Evolutionary conservation across 2,113 vertebrate species (phyloP).

Genomic region (Meleagris gallopavo): DNA sequence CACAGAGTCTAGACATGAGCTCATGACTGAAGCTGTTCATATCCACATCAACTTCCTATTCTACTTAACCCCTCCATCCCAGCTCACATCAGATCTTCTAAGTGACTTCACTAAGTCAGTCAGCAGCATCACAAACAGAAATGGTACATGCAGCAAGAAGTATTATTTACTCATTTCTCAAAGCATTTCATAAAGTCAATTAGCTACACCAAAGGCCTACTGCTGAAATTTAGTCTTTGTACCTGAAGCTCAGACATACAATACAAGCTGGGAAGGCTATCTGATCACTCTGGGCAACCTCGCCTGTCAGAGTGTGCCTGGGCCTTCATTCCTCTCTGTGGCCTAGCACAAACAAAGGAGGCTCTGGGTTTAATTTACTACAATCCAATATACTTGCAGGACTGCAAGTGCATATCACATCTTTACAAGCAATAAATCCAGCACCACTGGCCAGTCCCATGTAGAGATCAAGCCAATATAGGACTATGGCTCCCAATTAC

Average conservation of each 20-base stretch:
- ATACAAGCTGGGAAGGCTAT: background rate
- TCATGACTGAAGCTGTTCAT: background rate
- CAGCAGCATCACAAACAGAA: background rate
- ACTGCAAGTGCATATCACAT: background rate
- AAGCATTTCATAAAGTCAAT: background rate
- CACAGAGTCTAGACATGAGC: background rate
- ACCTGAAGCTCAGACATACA: background rate
- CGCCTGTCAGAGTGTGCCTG: fast-evolving
- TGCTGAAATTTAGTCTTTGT: background rate
- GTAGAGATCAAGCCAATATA: fast-evolving
- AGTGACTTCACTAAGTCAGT: background rate
- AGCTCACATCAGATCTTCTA: background rate
- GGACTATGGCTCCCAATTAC: background rate
- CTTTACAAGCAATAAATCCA: background rate
- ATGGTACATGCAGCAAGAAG: background rate
- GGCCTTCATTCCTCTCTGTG: too few relatives aligned
- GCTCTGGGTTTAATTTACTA: background rate
- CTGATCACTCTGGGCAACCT: background rate
- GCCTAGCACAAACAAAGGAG: background rate
- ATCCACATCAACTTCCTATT: background rate
- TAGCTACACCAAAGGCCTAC: background rate
- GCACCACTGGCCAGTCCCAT: background rate
- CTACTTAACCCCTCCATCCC: background rate
- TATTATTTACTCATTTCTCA: background rate
- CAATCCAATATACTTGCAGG: background rate